Evolutionary conservation across 2,888 invertebrate genomes (phyloP).

Genomic region (Macrosiphum euphorbiae): DNA sequence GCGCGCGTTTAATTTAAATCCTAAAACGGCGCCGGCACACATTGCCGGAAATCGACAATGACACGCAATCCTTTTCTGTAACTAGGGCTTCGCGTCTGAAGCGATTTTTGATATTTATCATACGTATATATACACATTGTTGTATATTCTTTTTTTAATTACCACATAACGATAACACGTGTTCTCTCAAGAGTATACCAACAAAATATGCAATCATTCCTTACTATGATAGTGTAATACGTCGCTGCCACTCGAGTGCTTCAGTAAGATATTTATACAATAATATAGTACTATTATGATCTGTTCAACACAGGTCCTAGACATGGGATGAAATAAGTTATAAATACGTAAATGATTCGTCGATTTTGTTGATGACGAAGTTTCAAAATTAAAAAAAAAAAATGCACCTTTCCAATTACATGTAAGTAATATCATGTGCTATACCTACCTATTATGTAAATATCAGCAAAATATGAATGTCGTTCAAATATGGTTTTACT

Average conservation of each 20-base stretch:
- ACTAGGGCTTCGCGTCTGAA: slow-evolving; percentile 8
- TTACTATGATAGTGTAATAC: neutral
- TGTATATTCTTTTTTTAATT: slow-evolving; percentile 28
- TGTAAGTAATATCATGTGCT: neutral
- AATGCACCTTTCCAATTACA: neutral
- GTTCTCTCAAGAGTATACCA: neutral
- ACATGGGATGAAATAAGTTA: neutral
- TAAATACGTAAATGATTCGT: neutral
- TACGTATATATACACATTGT: neutral
- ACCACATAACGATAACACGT: slow-evolving; percentile 32
- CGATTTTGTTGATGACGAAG: neutral
- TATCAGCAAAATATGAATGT: neutral
- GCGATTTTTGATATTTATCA: slow-evolving; percentile 16
- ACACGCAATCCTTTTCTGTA: slow-evolving; percentile 55
- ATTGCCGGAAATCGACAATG: slow-evolving; percentile 58
- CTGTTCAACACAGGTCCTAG: neutral
- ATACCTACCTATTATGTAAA: neutral
- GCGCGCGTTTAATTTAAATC: slow-evolving; percentile 47
- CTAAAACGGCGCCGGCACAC: slow-evolving; percentile 53
- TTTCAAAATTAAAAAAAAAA: neutral
- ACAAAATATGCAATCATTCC: neutral
- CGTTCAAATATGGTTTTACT: neutral
- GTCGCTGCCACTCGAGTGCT: neutral
- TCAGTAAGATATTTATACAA: neutral
- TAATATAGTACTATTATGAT: neutral